These are phyloP conservation scores for Thomomys bottae DNA, from an alignment of 2,113 vertebrate species.

Conservation along the genomic window DNA sequence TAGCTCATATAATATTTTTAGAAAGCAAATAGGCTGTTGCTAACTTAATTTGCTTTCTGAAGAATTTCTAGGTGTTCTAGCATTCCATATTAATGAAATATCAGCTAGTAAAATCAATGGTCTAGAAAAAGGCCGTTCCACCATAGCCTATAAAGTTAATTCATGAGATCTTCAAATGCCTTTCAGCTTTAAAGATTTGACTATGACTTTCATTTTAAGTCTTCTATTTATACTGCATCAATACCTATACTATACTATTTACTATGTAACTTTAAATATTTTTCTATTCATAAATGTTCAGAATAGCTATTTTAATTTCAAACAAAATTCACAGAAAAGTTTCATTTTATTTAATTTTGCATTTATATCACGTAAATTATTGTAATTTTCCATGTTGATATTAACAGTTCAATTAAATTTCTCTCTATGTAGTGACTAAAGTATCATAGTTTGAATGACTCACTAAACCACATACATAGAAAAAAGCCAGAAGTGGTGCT, in stretches of 20 bases:
- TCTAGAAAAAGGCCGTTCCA: conserved; percentile 15
- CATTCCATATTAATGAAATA: not conserved
- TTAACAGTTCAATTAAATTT: not conserved
- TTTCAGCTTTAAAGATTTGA: conserved; percentile 41
- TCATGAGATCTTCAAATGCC: not conserved
- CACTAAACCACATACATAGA: not conserved
- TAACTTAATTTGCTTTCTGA: conserved; percentile 35
- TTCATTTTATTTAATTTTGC: not conserved
- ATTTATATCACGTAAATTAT: not conserved
- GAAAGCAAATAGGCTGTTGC: not conserved
- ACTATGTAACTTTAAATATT: too few species aligned
- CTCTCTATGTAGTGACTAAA: not conserved
- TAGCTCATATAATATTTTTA: not conserved
- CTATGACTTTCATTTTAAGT: conserved; percentile 7
- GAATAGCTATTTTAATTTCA: conserved; percentile 14
- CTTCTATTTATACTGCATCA: not conserved
- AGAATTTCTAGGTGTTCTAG: conserved; percentile 11
- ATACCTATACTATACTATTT: too few species aligned
- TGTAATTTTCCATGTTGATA: not conserved
- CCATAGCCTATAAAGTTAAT: conserved; percentile 36
- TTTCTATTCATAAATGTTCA: not conserved
- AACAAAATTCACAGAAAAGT: not conserved
- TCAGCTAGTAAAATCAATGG: not conserved
- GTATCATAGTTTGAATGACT: conserved; percentile 21
- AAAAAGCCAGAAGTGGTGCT: too few species aligned